phyloP scores from a whole-genome alignment of 2,797 vertebrate genomes.

The Argya squamiceps region DNA sequence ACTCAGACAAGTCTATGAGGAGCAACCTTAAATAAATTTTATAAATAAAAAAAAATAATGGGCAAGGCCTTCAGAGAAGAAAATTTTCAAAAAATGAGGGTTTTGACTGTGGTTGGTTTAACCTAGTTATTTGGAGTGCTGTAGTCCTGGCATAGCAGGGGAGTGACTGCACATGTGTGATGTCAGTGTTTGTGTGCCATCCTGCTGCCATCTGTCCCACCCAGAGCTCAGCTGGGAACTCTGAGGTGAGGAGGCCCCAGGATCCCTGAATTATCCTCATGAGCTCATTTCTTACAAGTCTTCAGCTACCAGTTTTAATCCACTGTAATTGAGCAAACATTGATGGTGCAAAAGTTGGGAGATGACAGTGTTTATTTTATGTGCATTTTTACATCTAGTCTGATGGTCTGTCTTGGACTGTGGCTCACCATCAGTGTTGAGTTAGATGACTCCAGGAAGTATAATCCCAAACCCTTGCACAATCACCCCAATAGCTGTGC shows the following conservation, averaged over 20 bases:
- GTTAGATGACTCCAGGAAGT: not conserved
- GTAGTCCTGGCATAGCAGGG: not conserved
- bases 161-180: not conserved
- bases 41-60: not conserved
- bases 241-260: not conserved
- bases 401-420: not conserved
- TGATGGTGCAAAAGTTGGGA: not conserved
- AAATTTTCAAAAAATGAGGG: not conserved
- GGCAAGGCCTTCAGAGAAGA: not conserved
- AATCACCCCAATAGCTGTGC: not conserved
- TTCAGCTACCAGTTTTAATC: not conserved
- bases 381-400: not conserved
- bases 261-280: not conserved
- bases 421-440: not conserved
- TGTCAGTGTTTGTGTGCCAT: fast-evolving
- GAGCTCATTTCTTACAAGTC: not conserved
- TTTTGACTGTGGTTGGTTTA: not conserved
- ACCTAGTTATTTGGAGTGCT: not conserved
- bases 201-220: not conserved
- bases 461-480: not conserved
- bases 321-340: fast-evolving
- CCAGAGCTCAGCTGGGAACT: not conserved
- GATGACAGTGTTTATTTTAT: not conserved
- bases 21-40: not conserved
- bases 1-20: not conserved